Base-by-base conservation (phyloP, 2,888 invertebrate genomes). In the Antheraea yamamai region DNA sequence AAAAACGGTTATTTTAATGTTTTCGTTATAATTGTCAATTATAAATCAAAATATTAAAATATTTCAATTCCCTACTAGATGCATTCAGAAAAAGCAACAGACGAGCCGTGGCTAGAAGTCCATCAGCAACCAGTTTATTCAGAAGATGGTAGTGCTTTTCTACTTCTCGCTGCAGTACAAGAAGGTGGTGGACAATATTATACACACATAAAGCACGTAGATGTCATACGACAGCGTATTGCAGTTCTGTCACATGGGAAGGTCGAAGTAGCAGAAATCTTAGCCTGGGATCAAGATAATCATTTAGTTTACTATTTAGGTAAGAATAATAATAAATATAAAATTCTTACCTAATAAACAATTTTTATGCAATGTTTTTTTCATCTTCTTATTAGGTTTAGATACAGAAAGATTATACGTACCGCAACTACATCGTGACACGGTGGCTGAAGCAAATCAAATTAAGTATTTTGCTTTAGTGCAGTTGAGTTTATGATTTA, bases 121-220 rank as follows among this genome's bases (percentile, higher is more conserved):
- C 96, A 98, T 87, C 97, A 97, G 66, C 97, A 97, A 90, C 98
- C 98, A 30, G 95, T 98, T 47, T 98, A 98, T 91, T 97, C 98
- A 0, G 96, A 97, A 76, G 97, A 98, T 85, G 98, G 98, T 51
- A 97, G 97, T 87, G 97, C 97, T 84, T 98, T 98, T 91, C 95
- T 98, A 78, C 95, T 98, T 76, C 94, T 98, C 79, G 97, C 98
- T 8, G 96, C 97, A 26, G 97, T 98, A 74, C 97, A 97, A 85
- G 98, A 98, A 87, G 98, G 98, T 72, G 97, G 96, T 71, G 96
- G 97, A 78, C 98, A 98, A 88, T 97, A 97, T 88, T 98, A 97
- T 92, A 98, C 98, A 68, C 98, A 98, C 95, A 98, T 98, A 90
- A 98, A 98, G 87, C 98, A 98, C 89, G 96, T 98, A 79, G 97